Conservation (phyloP, 2,797 vertebrate species). For the Pangasius krempfi region DNA sequence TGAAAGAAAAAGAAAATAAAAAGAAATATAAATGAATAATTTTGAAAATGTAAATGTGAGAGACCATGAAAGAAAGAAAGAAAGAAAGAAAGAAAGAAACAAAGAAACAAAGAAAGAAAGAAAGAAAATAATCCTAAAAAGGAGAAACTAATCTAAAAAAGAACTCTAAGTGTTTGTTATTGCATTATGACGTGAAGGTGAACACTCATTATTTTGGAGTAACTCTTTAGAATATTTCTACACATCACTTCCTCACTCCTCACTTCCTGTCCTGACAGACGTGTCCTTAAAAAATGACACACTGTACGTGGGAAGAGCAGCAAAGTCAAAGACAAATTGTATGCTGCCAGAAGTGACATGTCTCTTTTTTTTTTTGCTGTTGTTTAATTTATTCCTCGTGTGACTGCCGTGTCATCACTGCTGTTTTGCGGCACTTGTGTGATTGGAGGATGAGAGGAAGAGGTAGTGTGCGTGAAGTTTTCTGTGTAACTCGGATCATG, state of each 20-base stretch:
- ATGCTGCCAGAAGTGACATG: neutral
- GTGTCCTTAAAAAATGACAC: neutral
- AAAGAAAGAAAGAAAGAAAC: neutral
- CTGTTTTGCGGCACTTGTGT: neutral
- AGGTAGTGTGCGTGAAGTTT: neutral
- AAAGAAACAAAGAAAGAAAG: neutral
- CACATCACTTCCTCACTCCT: neutral
- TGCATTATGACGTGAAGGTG: neutral
- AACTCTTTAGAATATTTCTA: neutral
- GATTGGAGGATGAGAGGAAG: neutral
- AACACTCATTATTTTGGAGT: neutral
- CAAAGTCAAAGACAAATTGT: neutral
- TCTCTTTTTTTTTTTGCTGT: neutral
- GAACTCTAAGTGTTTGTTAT: neutral
- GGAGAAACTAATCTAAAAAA: neutral
- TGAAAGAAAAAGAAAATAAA: neutral
- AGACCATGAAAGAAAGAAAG: neutral
- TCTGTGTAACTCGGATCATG: neutral
- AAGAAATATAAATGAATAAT: neutral
- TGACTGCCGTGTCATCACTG: neutral
- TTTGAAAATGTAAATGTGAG: neutral
- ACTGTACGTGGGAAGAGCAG: neutral
- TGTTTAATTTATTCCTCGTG: slow-evolving; percentile 8
- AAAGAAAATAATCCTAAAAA: neutral
- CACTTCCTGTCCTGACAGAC: slow-evolving; percentile 20